Conservation (phyloP, 2,888 invertebrate genomes). For the Brenthis daphne region DNA sequence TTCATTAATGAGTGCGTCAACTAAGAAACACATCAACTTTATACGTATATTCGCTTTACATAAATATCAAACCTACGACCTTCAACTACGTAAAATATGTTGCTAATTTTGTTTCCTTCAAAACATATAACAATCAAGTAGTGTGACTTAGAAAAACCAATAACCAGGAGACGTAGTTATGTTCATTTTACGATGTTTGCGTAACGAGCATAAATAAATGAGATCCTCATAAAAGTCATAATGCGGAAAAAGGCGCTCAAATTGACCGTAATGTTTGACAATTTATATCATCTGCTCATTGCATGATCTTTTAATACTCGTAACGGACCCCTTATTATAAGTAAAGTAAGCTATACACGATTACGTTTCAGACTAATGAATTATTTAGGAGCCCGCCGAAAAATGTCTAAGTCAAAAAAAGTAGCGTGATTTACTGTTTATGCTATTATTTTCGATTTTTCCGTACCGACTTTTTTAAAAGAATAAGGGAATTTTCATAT, state of each 20-base stretch:
- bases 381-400: too few species aligned
- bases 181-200: constrained; percentile 10
- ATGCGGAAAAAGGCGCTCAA: constrained; percentile 4
- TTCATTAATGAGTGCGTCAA: not conserved
- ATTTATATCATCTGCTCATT: not conserved
- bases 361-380: too few species aligned
- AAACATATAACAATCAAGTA: too few species aligned
- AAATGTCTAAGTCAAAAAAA: too few species aligned
- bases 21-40: not conserved
- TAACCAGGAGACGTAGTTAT: not conserved
- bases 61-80: too few species aligned
- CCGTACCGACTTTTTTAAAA: not conserved
- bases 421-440: too few species aligned
- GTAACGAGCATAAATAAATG: not conserved
- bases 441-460: too few species aligned
- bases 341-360: too few species aligned
- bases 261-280: not conserved
- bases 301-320: not conserved
- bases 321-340: too few species aligned
- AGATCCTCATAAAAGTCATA: constrained; percentile 10
- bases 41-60: too few species aligned
- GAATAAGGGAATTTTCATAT: not conserved
- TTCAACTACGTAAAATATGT: too few species aligned
- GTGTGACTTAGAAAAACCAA: not conserved
- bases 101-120: too few species aligned